Evolutionary conservation across 1,140 invertebrate genomes (phyloP).

Genomic region (Ephestia elutella): DNA sequence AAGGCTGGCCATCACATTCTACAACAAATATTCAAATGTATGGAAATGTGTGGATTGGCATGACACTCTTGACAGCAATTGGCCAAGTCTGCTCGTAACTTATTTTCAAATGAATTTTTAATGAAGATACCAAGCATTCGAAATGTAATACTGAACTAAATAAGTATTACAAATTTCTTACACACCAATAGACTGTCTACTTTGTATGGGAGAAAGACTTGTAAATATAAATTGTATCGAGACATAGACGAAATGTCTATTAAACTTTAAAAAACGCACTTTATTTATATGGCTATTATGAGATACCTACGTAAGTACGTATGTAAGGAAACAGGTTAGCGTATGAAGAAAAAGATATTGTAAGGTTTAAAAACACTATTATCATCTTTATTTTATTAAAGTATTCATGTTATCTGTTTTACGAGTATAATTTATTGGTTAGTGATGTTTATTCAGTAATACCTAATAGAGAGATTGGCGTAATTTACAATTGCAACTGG

Average conservation of each 20-base stretch:
- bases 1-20: conserved; percentile 3
- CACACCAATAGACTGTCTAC: too few relatives aligned
- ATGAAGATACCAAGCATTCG: too few relatives aligned
- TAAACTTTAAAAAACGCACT: too few relatives aligned
- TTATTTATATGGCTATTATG: too few relatives aligned
- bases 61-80: background rate
- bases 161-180: too few relatives aligned
- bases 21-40: background rate
- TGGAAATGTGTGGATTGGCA: conserved; percentile 1
- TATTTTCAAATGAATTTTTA: background rate
- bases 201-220: too few relatives aligned
- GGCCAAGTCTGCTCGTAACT: background rate
- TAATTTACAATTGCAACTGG: background rate
- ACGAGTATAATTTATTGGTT: background rate
- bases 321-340: too few relatives aligned
- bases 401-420: background rate
- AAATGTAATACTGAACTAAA: too few relatives aligned
- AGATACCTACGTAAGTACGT: too few relatives aligned
- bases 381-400: background rate
- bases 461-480: conserved; percentile 1
- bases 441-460: background rate
- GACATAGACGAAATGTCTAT: too few relatives aligned
- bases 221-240: too few relatives aligned
- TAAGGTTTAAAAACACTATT: background rate
- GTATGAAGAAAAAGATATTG: background rate